A percentile compares a stretch with the other conserved stretches of the same genome.
Conservation (phyloP, 2,113 vertebrate species). For the Antechinus stuartii region DNA sequence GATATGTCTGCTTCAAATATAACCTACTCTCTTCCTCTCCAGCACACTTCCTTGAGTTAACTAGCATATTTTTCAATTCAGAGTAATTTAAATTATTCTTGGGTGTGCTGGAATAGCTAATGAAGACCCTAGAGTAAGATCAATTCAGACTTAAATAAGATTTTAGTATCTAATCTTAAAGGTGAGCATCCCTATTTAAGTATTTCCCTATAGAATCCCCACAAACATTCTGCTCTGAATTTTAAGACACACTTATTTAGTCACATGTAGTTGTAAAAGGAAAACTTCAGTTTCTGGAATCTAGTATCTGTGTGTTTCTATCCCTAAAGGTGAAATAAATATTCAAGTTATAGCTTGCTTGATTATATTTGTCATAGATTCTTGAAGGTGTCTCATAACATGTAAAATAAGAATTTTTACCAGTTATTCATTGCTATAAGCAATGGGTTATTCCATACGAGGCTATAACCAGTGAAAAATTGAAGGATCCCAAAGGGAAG, state of each 20-base stretch:
- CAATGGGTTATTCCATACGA: not conserved
- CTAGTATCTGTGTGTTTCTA: not conserved
- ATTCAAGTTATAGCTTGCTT: not conserved
- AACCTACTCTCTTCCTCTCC: not conserved
- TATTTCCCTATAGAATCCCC: not conserved
- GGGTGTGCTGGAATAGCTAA: not conserved
- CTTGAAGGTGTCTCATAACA: not conserved
- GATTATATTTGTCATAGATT: conserved; percentile 18
- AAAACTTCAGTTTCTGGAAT: not conserved
- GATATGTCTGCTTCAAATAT: not conserved
- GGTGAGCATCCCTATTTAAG: not conserved
- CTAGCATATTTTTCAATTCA: not conserved
- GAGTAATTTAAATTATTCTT: not conserved
- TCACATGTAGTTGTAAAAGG: not conserved
- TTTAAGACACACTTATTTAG: not conserved
- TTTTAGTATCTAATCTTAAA: not conserved
- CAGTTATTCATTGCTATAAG: not conserved
- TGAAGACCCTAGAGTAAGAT: not conserved
- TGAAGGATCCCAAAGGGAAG: not conserved
- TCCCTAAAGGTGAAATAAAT: not conserved
- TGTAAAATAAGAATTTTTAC: not conserved
- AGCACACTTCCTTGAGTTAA: not conserved
- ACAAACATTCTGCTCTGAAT: not conserved
- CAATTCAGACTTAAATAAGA: not conserved
- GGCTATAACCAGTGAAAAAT: not conserved